phyloP scores from a whole-genome alignment of 2,888 invertebrate species.

The Tromatobia lineatoria region DNA sequence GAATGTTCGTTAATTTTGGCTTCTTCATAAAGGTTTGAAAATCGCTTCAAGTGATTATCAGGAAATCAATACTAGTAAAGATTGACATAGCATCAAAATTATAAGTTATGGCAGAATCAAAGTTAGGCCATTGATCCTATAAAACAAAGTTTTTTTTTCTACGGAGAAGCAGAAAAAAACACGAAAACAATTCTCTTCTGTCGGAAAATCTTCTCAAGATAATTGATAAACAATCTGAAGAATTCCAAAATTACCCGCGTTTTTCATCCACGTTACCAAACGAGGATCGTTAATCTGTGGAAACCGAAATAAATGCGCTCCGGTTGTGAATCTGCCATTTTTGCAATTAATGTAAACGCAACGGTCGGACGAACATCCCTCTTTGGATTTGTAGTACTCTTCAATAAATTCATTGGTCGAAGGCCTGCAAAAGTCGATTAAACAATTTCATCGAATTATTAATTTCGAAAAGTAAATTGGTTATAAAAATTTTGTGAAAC shows the following conservation, averaged over 20 bases:
- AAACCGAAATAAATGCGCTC: slow-evolving; percentile 30
- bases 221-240: background rate
- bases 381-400: slow-evolving; percentile 29
- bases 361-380: slow-evolving; percentile 22
- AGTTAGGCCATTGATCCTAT: no score
- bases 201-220: background rate
- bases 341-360: slow-evolving; percentile 36
- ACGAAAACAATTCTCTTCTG: no score
- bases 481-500: background rate
- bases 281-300: slow-evolving; percentile 24
- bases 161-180: no score
- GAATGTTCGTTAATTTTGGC: no score
- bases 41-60: no score
- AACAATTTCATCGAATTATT: background rate
- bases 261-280: slow-evolving; percentile 34
- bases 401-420: background rate
- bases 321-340: slow-evolving; percentile 25
- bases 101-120: no score
- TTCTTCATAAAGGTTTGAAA: no score
- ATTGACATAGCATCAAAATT: no score
- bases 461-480: background rate
- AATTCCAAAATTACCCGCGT: slow-evolving; percentile 17
- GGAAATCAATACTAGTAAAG: no score
- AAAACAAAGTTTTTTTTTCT: no score
- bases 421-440: background rate